These are phyloP conservation scores for Marmota flaviventris DNA, from an alignment of 2,113 vertebrate species.

Conservation along the genomic window DNA sequence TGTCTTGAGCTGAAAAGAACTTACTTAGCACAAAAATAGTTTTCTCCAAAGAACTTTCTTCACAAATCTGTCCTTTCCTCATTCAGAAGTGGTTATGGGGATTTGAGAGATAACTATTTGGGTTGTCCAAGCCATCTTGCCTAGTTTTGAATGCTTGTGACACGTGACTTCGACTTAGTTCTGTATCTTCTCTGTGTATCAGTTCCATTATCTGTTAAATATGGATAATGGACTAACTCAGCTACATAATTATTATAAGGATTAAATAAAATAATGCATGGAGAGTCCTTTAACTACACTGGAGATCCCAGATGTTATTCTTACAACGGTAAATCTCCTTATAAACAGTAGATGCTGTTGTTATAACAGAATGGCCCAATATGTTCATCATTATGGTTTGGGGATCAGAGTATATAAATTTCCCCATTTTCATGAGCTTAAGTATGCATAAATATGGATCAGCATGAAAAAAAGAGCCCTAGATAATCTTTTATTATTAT, in stretches of 20 bases:
- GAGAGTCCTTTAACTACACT: neutral
- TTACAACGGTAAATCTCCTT: neutral
- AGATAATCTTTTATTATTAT: slow-evolving; percentile 63
- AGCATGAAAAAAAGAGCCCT: slow-evolving; percentile 10
- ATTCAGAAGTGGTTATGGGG: neutral
- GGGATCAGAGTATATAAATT: slow-evolving; percentile 46
- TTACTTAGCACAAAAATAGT: neutral
- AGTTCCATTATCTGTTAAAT: slow-evolving; percentile 49
- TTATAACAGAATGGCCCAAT: slow-evolving; percentile 1
- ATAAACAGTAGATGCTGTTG: slow-evolving; percentile 42
- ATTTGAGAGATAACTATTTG: neutral
- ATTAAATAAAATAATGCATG: slow-evolving; percentile 50
- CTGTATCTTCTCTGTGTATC: slow-evolving; percentile 4
- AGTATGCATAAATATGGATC: slow-evolving; percentile 25
- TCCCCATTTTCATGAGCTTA: slow-evolving; percentile 8
- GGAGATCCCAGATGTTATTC: neutral
- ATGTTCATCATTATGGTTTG: slow-evolving; percentile 50
- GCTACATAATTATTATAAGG: neutral
- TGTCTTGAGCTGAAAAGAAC: slow-evolving; percentile 24
- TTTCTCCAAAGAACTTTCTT: neutral
- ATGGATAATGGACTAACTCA: slow-evolving; percentile 4
- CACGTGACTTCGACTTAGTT: neutral
- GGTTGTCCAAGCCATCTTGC: neutral
- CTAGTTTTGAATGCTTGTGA: neutral
- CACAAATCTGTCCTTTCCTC: neutral